Conservation (phyloP, 1,140 invertebrate genomes). For the Eurytemora carolleeae region DNA sequence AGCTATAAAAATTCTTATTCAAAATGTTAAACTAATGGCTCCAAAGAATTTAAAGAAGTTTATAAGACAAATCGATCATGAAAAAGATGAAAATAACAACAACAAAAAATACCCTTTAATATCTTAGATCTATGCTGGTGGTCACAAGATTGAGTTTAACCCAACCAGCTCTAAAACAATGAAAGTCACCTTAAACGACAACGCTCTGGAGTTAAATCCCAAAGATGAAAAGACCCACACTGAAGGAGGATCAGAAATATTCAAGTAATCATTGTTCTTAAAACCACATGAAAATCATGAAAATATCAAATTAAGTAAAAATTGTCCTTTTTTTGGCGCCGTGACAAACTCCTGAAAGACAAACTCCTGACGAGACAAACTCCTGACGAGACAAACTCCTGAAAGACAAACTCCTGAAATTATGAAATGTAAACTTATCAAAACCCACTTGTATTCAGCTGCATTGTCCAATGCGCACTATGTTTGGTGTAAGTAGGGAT, state of each 20-base stretch:
- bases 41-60: no score
- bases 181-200: slow-evolving; percentile 16
- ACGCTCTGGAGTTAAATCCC: slow-evolving; percentile 8
- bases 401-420: background rate
- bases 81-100: background rate
- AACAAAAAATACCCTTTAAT: background rate
- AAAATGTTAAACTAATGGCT: background rate
- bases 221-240: slow-evolving; percentile 11
- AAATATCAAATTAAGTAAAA: background rate
- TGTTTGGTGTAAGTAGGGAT: no score
- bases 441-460: background rate
- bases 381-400: background rate
- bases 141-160: slow-evolving; percentile 16
- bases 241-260: slow-evolving; percentile 8
- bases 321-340: slow-evolving; percentile 4
- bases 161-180: slow-evolving; percentile 7
- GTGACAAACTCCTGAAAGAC: background rate
- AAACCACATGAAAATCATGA: background rate
- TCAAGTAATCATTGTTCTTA: slow-evolving; percentile 1
- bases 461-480: no score
- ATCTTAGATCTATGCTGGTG: slow-evolving; percentile 16
- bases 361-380: no score
- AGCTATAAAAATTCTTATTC: background rate
- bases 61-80: no score
- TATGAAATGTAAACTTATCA: no score